These are phyloP conservation scores for Drosophila helvetica DNA, from an alignment of 2,888 invertebrate species.

Conservation along the genomic window DNA sequence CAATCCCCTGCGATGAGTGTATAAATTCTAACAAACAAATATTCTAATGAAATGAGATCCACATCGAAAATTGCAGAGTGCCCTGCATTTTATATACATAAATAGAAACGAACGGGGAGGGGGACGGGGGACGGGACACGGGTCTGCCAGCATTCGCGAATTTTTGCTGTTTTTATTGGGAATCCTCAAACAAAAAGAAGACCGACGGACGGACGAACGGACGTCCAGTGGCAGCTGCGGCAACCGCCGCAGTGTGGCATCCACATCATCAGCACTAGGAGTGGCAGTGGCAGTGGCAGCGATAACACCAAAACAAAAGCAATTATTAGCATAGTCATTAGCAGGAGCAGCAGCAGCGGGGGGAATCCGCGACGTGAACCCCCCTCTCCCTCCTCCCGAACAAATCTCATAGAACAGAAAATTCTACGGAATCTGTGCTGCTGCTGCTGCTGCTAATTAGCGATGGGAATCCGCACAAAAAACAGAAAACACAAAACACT, in stretches of 20 bases:
- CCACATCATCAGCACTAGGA: slow-evolving; percentile 11
- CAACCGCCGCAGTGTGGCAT: slow-evolving; percentile 22
- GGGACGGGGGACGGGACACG: too few relatives aligned
- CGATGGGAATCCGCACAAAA: background rate
- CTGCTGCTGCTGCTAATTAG: slow-evolving; percentile 31
- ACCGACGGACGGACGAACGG: background rate
- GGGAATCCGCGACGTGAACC: slow-evolving; percentile 8
- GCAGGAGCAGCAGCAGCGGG: slow-evolving; percentile 27
- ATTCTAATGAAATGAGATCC: slow-evolving; percentile 15
- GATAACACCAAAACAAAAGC: slow-evolving; percentile 60
- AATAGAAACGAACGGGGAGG: slow-evolving; percentile 4
- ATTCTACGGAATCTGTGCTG: slow-evolving; percentile 10
- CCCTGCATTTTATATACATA: slow-evolving; percentile 10
- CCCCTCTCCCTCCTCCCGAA: background rate
- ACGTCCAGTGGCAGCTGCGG: slow-evolving; percentile 20
- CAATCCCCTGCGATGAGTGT: too few relatives aligned
- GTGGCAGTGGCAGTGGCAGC: slow-evolving; percentile 10
- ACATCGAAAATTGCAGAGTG: slow-evolving; percentile 2
- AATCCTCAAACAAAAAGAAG: slow-evolving; percentile 20
- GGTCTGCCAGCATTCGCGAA: slow-evolving; percentile 3
- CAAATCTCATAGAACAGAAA: slow-evolving; percentile 28
- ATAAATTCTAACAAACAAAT: too few relatives aligned
- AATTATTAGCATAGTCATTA: slow-evolving; percentile 72
- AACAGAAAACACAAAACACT: background rate
- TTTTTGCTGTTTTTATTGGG: slow-evolving; percentile 26